A percentile compares a stretch with the other conserved stretches of the same genome.
These are phyloP conservation scores for Eristalinus sepulchralis DNA, from an alignment of 2,888 invertebrate genomes.

Conservation along the genomic window DNA sequence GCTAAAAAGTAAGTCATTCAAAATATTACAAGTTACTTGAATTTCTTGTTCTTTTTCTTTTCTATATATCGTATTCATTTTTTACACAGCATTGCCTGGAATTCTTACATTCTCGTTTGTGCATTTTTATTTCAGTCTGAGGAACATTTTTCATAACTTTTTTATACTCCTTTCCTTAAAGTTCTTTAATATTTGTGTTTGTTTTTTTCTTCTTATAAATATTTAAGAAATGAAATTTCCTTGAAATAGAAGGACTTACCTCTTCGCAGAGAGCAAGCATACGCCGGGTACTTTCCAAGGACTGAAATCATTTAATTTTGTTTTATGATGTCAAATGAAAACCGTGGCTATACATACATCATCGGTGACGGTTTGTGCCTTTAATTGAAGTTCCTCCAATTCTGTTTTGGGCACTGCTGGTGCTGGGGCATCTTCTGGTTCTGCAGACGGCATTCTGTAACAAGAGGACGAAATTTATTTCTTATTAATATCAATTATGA, in stretches of 20 bases:
- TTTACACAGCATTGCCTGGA: constrained; percentile 58
- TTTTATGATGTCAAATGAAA: neutral
- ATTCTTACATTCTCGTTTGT: neutral
- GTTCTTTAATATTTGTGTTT: constrained; percentile 37
- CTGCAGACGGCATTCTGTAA: constrained; percentile 85
- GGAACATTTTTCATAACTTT: constrained; percentile 19
- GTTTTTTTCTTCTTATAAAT: constrained; percentile 27
- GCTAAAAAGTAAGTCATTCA: constrained; percentile 43
- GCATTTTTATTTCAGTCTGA: constrained; percentile 44
- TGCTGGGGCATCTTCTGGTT: constrained; percentile 82
- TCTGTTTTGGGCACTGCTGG: constrained; percentile 89
- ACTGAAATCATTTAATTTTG: constrained; percentile 81
- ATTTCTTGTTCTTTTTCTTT: constrained; percentile 17
- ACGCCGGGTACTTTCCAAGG: constrained; percentile 94
- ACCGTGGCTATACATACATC: constrained; percentile 84
- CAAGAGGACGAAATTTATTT: neutral
- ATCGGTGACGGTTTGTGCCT: constrained; percentile 92
- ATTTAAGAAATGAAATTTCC: neutral
- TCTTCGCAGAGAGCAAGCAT: constrained; percentile 96
- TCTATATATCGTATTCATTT: constrained; percentile 14
- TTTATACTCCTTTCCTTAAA: constrained; percentile 35
- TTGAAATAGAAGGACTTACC: constrained; percentile 74
- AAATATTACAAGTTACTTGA: constrained; percentile 57
- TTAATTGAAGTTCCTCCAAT: constrained; percentile 93
- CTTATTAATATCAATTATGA: no score